Percentiles rank a stretch among this genome's conserved stretches.
phyloP scores from a whole-genome alignment of 2,888 invertebrate species.

The Parnassius apollo region DNA sequence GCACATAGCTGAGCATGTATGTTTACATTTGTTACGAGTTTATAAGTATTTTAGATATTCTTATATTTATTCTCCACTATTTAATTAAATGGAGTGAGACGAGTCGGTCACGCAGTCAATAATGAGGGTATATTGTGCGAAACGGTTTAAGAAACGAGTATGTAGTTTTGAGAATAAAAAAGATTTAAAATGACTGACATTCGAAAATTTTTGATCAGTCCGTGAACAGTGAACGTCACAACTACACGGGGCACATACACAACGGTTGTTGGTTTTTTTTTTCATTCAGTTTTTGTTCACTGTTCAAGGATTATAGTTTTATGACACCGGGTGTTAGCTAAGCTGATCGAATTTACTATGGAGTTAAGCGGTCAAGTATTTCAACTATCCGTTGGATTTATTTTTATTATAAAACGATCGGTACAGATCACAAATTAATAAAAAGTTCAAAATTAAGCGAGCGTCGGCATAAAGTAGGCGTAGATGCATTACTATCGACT shows the following conservation, averaged over 20 bases:
- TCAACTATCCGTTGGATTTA: conserved; percentile 66
- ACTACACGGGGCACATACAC: conserved; percentile 40
- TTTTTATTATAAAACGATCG: conserved; percentile 59
- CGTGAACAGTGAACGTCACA: conserved; percentile 51
- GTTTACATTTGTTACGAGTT: conserved; percentile 82
- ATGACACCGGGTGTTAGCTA: conserved; percentile 61
- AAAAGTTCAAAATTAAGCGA: conserved; percentile 65
- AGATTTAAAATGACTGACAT: conserved; percentile 63
- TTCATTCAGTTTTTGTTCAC: conserved; percentile 42
- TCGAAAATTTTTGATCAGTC: conserved; percentile 50
- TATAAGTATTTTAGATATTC: conserved; percentile 86
- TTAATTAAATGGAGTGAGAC: conserved; percentile 64
- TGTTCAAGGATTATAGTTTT: conserved; percentile 54
- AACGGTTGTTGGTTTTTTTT: conserved; percentile 31
- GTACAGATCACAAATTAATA: conserved; percentile 60
- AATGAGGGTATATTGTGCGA: conserved; percentile 42
- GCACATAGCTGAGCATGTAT: conserved; percentile 66
- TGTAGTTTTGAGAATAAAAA: conserved; percentile 31
- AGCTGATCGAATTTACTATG: conserved; percentile 81
- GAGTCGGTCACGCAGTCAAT: conserved; percentile 49
- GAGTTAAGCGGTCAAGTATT: conserved; percentile 74
- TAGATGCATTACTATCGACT: conserved; percentile 73
- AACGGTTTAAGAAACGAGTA: conserved; percentile 31
- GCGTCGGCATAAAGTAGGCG: conserved; percentile 62
- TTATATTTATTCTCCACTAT: conserved; percentile 84